Evolutionary conservation across 2,113 vertebrate species (phyloP), one percentile per base, ranked within the genome.

Genomic region (Cyanoliseus patagonus): DNA sequence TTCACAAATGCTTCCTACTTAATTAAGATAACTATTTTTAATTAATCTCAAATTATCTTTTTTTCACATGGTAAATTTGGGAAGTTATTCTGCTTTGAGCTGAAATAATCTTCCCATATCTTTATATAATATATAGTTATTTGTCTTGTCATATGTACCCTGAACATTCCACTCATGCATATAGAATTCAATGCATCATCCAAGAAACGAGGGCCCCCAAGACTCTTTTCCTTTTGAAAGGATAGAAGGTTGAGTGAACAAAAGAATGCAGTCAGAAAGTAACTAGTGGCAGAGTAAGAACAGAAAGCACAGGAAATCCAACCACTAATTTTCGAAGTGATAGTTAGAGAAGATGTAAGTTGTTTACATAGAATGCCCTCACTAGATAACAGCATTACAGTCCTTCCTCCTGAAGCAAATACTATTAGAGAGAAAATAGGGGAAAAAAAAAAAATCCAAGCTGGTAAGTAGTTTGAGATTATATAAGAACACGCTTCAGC

Each of bases 191-290:
- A n/a, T 3, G 20, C 55, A 23, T 23, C 33, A 59, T 23, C 55
- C 13, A n/a, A 59, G 55, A 59, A n/a, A n/a, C 33, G n/a, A 59
- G 31, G 33, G 13, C 20, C 20, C 20, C 8, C 6, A 15, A 64
- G 30, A 75, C 23, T 12, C 12, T 41, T 9, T 31, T 39, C 13
- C 28, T 66, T 74, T 52, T 17, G 12, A 59, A 61, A 66, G 8
- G 24, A 68, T 1, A 0, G 1, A 51, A 46, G 16, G 19, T 28
- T 78, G 25, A 9, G 13, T 5, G 16, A 83, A 42, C 16, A 52
- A 47, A 73, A 82, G 41, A 79, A 49, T 11, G 2, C 30, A 7
- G 16, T 39, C 30, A 70, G 42, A 44, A 69, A 49, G 20, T n/a
- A 74, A 74, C 23, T 31, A 33, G 23, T 20, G 14, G 19, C 14